These are phyloP conservation scores for Python bivittatus DNA, from an alignment of 2,113 vertebrate genomes.

Conservation along the genomic window DNA sequence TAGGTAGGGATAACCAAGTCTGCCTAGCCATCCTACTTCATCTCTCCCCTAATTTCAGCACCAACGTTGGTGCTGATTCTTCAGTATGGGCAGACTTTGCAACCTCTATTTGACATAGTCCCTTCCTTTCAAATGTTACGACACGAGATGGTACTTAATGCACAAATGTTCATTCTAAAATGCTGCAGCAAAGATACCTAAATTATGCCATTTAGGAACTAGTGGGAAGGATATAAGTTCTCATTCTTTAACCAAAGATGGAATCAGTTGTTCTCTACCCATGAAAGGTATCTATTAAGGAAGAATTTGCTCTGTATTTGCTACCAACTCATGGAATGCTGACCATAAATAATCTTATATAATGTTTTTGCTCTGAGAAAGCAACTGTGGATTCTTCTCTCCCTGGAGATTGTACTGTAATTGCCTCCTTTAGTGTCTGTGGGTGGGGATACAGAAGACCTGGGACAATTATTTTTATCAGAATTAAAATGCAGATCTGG, in stretches of 20 bases:
- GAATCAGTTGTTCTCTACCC: background rate
- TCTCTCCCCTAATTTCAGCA: background rate
- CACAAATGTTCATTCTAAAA: background rate
- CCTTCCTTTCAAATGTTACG: background rate
- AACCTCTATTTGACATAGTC: background rate
- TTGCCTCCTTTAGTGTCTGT: background rate
- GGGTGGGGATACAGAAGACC: constrained; percentile 5
- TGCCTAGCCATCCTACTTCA: background rate
- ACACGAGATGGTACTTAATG: background rate
- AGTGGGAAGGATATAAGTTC: background rate
- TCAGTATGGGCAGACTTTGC: background rate
- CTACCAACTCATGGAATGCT: background rate
- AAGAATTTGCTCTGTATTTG: background rate
- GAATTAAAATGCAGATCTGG: background rate
- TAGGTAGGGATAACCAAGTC: background rate
- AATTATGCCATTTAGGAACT: background rate
- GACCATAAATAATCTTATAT: background rate
- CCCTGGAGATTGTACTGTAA: background rate
- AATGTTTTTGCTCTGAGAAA: background rate
- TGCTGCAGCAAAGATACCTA: background rate
- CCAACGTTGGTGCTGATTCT: background rate
- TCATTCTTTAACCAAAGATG: background rate
- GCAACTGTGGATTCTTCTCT: fast-evolving
- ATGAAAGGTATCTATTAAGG: background rate
- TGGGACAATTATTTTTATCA: constrained; percentile 18